These are phyloP conservation scores for Drosophila robusta DNA, from an alignment of 2,888 invertebrate genomes.

Conservation along the genomic window DNA sequence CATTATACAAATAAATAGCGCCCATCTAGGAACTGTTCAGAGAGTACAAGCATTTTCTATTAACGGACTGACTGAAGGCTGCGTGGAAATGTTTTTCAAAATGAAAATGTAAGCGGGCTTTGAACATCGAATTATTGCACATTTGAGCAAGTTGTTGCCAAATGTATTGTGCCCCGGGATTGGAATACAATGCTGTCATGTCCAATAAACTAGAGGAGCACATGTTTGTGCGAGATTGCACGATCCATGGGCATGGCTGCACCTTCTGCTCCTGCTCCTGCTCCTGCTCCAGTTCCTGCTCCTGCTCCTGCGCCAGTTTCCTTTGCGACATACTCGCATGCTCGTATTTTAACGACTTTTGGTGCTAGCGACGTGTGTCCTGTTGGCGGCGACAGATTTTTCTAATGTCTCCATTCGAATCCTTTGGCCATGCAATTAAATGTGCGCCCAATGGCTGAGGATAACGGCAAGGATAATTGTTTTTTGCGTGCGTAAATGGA, in stretches of 20 bases:
- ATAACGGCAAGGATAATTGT: conserved; percentile 63
- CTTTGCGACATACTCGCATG: conserved; percentile 31
- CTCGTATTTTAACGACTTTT: conserved; percentile 64
- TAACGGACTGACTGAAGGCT: neutral
- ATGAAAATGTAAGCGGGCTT: neutral
- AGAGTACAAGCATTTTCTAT: too few relatives aligned
- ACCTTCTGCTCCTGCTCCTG: neutral
- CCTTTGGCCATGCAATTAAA: conserved; percentile 79
- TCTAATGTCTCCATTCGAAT: conserved; percentile 83
- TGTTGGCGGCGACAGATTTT: conserved; percentile 79
- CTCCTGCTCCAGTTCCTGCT: neutral
- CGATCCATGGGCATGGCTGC: conserved; percentile 40
- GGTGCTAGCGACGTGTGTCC: conserved; percentile 59
- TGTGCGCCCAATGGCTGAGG: conserved; percentile 37
- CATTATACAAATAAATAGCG: too few relatives aligned
- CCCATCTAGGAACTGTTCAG: neutral
- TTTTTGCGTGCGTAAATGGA: conserved; percentile 62
- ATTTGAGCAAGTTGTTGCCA: conserved; percentile 53
- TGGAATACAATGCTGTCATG: conserved; percentile 27
- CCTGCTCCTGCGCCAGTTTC: conserved; percentile 2
- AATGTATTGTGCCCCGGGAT: conserved; percentile 20
- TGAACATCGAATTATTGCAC: conserved; percentile 32
- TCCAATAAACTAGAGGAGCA: conserved; percentile 56
- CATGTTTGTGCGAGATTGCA: conserved; percentile 33
- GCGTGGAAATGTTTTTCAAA: conserved; percentile 6